A percentile compares a stretch with the other conserved stretches of the same genome.
phyloP scores from a whole-genome alignment of 2,797 vertebrate genomes.

The Siniperca scherzeri region DNA sequence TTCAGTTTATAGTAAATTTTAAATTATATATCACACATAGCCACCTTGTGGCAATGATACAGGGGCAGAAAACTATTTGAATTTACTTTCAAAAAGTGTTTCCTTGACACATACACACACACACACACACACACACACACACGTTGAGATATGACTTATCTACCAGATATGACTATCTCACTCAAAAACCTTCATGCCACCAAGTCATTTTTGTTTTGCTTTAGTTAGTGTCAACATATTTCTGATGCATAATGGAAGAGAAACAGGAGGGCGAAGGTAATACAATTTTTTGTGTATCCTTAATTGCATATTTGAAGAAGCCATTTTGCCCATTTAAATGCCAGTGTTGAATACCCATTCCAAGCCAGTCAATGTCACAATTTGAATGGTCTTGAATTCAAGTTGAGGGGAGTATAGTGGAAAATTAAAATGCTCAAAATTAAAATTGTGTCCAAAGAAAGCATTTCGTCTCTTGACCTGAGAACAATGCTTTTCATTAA shows the following conservation, averaged over 20 bases:
- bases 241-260: slow-evolving; percentile 3
- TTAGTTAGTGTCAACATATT: background rate
- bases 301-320: slow-evolving; percentile 17
- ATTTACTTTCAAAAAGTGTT: background rate
- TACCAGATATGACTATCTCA: background rate
- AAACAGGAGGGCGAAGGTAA: background rate
- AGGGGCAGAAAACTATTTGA: background rate
- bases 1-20: background rate
- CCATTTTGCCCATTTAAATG: slow-evolving; percentile 4
- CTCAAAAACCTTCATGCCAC: background rate
- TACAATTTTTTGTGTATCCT: background rate
- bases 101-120: background rate
- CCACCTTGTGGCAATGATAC: slow-evolving; percentile 7
- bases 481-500: slow-evolving; percentile 12
- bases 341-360: background rate
- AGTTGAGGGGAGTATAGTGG: background rate
- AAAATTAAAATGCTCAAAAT: slow-evolving; percentile 3
- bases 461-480: slow-evolving; percentile 18
- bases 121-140: too few relatives aligned
- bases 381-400: slow-evolving; percentile 11
- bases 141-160: background rate
- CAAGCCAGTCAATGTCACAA: background rate
- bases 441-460: slow-evolving; percentile 10
- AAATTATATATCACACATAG: slow-evolving; percentile 1
- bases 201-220: slow-evolving; percentile 5